Evolutionary conservation across 2,888 invertebrate genomes (phyloP).

Genomic region (Psylliodes chrysocephalus): DNA sequence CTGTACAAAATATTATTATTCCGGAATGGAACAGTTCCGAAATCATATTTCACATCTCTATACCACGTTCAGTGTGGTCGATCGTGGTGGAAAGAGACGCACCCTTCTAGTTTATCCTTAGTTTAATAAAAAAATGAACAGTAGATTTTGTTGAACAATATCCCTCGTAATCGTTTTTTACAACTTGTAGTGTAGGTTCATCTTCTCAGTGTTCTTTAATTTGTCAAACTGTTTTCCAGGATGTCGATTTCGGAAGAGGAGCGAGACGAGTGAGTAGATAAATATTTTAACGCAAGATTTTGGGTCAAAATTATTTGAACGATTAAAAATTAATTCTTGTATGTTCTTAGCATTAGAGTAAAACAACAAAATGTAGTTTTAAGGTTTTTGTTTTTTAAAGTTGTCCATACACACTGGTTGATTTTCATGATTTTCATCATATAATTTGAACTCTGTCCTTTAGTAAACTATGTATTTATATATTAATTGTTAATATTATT

Average conservation of each 20-base stretch:
- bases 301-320: background rate
- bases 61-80: slow-evolving; percentile 45
- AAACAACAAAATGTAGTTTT: too few relatives aligned
- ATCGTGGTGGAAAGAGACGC: slow-evolving; percentile 45
- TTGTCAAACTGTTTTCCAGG: slow-evolving; percentile 19
- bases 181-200: slow-evolving; percentile 12
- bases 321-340: too few relatives aligned
- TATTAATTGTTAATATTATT: too few relatives aligned
- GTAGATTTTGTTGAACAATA: slow-evolving; percentile 15
- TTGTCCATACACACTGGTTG: too few relatives aligned
- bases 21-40: background rate
- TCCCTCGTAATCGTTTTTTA: background rate
- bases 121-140: slow-evolving; percentile 16
- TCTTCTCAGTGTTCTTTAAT: slow-evolving; percentile 19
- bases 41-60: slow-evolving; percentile 2
- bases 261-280: slow-evolving; percentile 75
- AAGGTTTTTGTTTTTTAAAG: too few relatives aligned
- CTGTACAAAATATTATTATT: background rate
- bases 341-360: too few relatives aligned
- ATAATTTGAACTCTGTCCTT: too few relatives aligned
- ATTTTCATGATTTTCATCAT: too few relatives aligned
- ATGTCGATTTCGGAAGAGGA: slow-evolving; percentile 72
- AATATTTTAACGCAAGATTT: background rate
- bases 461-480: too few relatives aligned
- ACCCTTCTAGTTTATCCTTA: slow-evolving; percentile 41